phyloP scores from a whole-genome alignment of 2,113 vertebrate species.

The Actenoides lindsayi region DNA sequence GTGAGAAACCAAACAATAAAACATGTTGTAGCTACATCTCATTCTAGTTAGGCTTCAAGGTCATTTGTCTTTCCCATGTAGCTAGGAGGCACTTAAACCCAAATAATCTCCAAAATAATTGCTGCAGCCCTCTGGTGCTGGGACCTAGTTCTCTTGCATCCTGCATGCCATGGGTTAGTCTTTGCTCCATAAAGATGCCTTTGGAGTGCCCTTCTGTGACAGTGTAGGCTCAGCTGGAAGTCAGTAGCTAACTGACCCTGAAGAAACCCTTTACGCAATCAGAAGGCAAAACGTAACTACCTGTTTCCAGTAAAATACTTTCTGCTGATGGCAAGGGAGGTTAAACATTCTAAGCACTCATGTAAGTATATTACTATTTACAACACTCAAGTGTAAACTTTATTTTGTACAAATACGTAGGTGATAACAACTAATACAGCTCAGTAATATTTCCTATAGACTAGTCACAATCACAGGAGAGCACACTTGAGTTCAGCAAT shows the following conservation, averaged over 20 bases:
- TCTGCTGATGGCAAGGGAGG: not conserved
- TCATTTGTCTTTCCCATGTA: not conserved
- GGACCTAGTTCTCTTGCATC: not conserved
- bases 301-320: not conserved
- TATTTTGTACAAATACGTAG: not conserved
- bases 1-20: not conserved
- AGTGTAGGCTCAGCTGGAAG: not conserved
- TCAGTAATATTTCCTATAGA: not conserved
- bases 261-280: not conserved
- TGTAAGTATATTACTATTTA: not conserved
- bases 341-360: not conserved
- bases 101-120: not conserved
- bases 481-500: not conserved
- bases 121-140: not conserved
- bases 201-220: not conserved
- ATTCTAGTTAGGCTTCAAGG: not conserved
- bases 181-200: not conserved
- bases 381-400: not conserved
- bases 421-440: not conserved
- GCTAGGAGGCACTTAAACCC: not conserved
- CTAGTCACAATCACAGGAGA: not conserved
- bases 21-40: not conserved
- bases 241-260: not conserved
- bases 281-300: not conserved
- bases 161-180: not conserved